Conservation (phyloP, 2,888 invertebrate species). For the Pseudoips prasinana region DNA sequence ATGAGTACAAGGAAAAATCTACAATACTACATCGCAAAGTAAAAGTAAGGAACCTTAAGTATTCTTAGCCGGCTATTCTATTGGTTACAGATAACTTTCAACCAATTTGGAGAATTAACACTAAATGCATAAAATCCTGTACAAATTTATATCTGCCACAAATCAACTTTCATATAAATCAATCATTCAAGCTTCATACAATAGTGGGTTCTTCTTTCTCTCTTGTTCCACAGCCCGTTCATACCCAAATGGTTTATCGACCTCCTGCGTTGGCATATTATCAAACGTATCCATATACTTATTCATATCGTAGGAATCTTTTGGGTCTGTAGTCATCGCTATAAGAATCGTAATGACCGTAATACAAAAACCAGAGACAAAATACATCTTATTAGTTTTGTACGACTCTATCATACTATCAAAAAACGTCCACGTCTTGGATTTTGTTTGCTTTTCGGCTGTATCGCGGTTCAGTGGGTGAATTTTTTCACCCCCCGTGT, state of each 20-base stretch:
- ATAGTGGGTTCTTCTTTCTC: conserved; percentile 52
- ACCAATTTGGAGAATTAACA: no score
- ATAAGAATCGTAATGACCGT: conserved; percentile 32
- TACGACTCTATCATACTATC: conserved; percentile 56
- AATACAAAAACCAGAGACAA: conserved; percentile 52
- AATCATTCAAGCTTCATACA: conserved; percentile 61
- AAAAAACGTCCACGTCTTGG: conserved; percentile 53
- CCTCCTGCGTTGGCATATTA: conserved; percentile 18
- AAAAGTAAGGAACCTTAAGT: no score
- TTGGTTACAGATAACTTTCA: no score
- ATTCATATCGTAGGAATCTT: conserved; percentile 34
- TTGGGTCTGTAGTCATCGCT: conserved; percentile 35
- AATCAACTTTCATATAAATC: not conserved
- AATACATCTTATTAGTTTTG: conserved; percentile 44
- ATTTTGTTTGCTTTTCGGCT: conserved; percentile 39
- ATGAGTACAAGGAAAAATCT: no score
- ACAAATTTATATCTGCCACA: no score
- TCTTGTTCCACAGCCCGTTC: conserved; percentile 44
- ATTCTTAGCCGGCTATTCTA: no score
- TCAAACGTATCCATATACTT: conserved; percentile 33
- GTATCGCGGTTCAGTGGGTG: conserved; percentile 63
- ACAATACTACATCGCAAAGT: no score
- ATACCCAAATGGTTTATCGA: conserved; percentile 58
- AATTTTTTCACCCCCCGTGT: conserved; percentile 44
- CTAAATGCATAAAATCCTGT: no score